Base-by-base conservation (phyloP, 2,888 invertebrate genomes). In the Drosophila merina region DNA sequence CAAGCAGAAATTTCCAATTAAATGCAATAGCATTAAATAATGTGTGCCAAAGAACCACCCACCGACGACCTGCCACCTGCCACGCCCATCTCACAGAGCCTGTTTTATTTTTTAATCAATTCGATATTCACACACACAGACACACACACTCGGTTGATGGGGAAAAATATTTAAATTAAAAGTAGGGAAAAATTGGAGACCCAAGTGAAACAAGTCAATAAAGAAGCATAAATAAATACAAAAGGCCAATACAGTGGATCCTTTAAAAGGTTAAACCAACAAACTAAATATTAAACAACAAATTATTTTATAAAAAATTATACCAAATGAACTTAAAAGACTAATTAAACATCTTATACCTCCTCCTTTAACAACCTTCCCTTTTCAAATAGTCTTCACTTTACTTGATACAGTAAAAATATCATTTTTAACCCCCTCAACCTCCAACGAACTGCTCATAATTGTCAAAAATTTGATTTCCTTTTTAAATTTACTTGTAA, bases 1-100 rank as follows among this genome's bases (percentile, higher is more conserved):
- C 78, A 66, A 79, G 84, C 77, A 64, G 75, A 83, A 72, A 70
- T 77, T 82, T 74, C 59, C 72, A 73, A 82, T 82, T 79, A 71
- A 79, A 77, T 62, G 67, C 63, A 72, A 77, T 72, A 63, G 58
- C 58, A 72, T 70, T 79, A 70, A 64, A 66, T 66, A 57, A 60
- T 64, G 44, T 71, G 69, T 55, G 57, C 54, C 50, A 45, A 54
- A 47, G 42, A 36, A 6, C 42, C 40, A 38, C 1, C 30, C 51
- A 3, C 25, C 14, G 20, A 20, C 14, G 20, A 20, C 20, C 20
- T 20, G 20, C 40, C 54, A 69, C 52, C 36, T 33, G 47, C 48
- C 67, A 28, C 5, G 28, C 28, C 44, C 44, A 28, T 57, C n/a
- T n/a, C 58, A 40, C 31, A 25, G 31, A 26, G 71, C 45, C 14